Conservation (phyloP, 2,888 invertebrate genomes). For the Perizoma flavofasciatum region DNA sequence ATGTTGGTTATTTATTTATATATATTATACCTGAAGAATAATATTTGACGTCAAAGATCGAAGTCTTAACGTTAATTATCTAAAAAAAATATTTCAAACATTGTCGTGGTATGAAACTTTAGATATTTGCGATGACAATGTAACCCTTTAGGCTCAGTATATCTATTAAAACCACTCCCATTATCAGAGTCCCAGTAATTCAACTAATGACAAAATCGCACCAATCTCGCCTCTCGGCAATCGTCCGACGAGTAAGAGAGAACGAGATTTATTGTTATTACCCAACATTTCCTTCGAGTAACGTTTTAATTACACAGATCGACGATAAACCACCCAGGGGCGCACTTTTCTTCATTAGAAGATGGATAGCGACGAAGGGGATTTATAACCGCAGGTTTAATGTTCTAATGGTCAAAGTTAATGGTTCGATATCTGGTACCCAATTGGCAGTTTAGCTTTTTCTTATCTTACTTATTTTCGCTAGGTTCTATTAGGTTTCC, state of each 20-base stretch:
- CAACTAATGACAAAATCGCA: constrained; percentile 27
- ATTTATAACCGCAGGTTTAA: constrained; percentile 71
- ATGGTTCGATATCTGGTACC: constrained; percentile 22
- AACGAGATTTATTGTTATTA: constrained; percentile 80
- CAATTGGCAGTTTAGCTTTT: constrained; percentile 18
- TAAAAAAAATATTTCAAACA: no score
- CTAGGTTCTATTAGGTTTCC: no score
- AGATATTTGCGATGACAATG: no score
- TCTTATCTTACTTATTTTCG: background rate
- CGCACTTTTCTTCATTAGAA: constrained; percentile 84
- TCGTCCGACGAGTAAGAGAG: constrained; percentile 28
- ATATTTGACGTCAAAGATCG: no score
- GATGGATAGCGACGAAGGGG: constrained; percentile 69
- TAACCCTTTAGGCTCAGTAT: background rate
- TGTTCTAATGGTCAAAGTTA: constrained; percentile 42
- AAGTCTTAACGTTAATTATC: no score
- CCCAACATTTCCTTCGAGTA: constrained; percentile 81
- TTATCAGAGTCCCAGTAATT: constrained; percentile 12
- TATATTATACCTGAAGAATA: no score
- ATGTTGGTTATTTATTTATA: no score
- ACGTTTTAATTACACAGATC: constrained; percentile 84
- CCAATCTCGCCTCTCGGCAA: constrained; percentile 48
- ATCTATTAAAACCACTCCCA: background rate
- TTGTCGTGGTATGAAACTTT: no score
- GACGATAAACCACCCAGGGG: constrained; percentile 80